Base-by-base conservation (phyloP, 2,888 invertebrate species). In the Leucozona laternaria region DNA sequence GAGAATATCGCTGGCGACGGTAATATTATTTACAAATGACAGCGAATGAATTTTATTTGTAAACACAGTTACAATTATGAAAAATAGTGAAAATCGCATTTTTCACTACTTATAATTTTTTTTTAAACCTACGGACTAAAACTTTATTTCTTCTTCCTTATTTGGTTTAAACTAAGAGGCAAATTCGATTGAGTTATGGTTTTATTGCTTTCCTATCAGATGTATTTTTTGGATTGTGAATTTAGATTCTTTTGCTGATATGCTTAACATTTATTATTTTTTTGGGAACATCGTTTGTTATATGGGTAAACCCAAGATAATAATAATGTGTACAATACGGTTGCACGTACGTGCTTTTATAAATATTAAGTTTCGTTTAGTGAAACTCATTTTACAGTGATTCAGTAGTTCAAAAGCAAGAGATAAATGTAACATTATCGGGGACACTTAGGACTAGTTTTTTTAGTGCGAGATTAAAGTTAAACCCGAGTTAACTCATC, bases 201-300 rank as follows among this genome's bases (percentile, higher is more conserved):
- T 68, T 68, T 68, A 68, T 68, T 53, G 53, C 37, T 22, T 37
- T 68, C 4, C 2, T 40, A 20, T 22, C 53, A 37, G 68, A 53
- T 68, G 22, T 8, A 68, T 37, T 50, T 15, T 15, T 53, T 68
- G 68, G 68, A 68, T 68, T 37, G 20, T 53, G 22, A 17, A 37
- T 37, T 53, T 68, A n/a, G 53, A 53, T 53, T 68, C 68, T 68
- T 37, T 50, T 37, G 22, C 68, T 68, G 68, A 68, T 68, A 68
- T 66, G 34, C 11, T 53, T 22, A 17, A 15, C 53, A 31, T 2
- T 37, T 11, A 48, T 45, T 28, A 20, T 17, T 31, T 45, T 20
- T 31, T 48, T 28, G 7, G 15, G 37, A 37, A 13, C 1, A 17
- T 20, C 17, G 45, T 31, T 5, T 1, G 2, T 1, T 8, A 11